Evolutionary conservation across 2,888 invertebrate species (phyloP).

Genomic region (Phorcus lineatus): DNA sequence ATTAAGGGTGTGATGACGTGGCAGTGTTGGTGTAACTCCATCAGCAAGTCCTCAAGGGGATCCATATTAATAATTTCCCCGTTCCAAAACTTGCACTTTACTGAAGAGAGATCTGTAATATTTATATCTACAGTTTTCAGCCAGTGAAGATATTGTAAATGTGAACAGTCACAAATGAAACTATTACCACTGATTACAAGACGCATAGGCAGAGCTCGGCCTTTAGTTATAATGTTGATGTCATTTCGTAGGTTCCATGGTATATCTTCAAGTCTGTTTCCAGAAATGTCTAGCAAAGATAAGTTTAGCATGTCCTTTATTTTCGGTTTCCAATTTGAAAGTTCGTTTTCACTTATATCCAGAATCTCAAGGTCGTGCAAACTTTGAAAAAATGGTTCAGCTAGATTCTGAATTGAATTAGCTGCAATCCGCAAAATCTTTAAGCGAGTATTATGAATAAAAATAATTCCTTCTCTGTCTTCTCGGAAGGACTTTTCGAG

Average conservation of each 20-base stretch:
- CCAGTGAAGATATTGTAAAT: too few species aligned
- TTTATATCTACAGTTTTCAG: too few species aligned
- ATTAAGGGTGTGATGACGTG: conserved; percentile 25
- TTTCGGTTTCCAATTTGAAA: conserved; percentile 27
- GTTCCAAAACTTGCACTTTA: too few species aligned
- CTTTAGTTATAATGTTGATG: too few species aligned
- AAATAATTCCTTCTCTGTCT: conserved; percentile 28
- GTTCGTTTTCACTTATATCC: conserved; percentile 30
- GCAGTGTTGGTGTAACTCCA: conserved; percentile 28
- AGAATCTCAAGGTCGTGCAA: conserved; percentile 21
- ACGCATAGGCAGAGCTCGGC: too few species aligned
- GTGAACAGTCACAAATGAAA: too few species aligned
- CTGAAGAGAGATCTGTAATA: too few species aligned
- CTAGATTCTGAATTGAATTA: conserved; percentile 29
- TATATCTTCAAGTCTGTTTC: conserved; percentile 27
- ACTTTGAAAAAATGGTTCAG: conserved; percentile 26
- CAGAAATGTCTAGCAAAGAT: conserved; percentile 21
- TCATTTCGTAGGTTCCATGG: too few species aligned
- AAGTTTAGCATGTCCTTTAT: conserved; percentile 15
- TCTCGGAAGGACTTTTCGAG: conserved; percentile 17
- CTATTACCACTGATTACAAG: too few species aligned
- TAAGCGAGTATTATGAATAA: conserved; percentile 15
- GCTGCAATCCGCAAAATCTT: conserved; percentile 25
- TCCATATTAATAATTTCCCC: neutral
- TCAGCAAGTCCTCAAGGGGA: neutral